Percentiles rank a stretch among this genome's conserved stretches.
Conservation (phyloP, 2,888 invertebrate genomes). For the Protonemura montana region DNA sequence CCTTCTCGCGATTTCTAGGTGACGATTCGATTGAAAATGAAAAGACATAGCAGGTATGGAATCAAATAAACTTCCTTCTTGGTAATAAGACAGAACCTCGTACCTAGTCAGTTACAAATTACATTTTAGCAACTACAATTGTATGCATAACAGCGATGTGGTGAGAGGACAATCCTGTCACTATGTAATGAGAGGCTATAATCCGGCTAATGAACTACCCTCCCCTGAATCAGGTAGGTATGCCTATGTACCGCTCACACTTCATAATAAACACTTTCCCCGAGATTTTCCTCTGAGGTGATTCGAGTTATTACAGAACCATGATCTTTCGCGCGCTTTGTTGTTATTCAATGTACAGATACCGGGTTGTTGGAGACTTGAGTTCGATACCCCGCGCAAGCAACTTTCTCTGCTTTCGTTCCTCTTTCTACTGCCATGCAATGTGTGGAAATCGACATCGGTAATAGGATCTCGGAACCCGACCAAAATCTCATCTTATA, state of each 20-base stretch:
- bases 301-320: conserved; percentile 7
- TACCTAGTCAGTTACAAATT: not conserved
- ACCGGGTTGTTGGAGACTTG: not conserved
- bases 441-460: conserved; percentile 20
- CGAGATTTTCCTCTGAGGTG: not conserved
- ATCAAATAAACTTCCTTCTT: not conserved
- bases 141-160: not conserved
- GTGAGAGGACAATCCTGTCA: not conserved
- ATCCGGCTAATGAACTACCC: not conserved
- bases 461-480: not conserved
- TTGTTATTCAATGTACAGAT: not conserved
- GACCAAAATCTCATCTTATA: conserved; percentile 17
- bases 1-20: not conserved
- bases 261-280: not conserved
- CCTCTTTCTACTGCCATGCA: conserved; percentile 17
- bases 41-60: not conserved
- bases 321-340: not conserved
- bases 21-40: not conserved
- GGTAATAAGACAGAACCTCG: not conserved
- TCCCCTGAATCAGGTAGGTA: not conserved
- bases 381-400: conserved; percentile 17
- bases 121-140: not conserved
- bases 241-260: not conserved
- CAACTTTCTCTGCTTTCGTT: conserved; percentile 27
- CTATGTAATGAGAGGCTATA: not conserved